Base-by-base conservation (phyloP, 2,888 invertebrate species). In the Trachelus troglodyta region DNA sequence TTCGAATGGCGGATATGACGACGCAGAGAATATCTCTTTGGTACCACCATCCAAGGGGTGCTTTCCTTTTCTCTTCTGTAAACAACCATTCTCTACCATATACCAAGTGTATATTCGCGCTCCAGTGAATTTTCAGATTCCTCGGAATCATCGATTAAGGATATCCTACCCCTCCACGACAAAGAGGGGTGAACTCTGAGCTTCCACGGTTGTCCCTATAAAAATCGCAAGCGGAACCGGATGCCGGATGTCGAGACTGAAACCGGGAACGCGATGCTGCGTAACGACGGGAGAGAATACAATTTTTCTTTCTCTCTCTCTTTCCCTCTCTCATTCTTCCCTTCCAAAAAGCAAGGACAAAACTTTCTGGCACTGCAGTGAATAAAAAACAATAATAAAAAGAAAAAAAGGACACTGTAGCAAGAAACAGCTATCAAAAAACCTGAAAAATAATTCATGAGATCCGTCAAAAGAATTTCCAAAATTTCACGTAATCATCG, bases 101-200 rank as follows among this genome's bases (percentile, higher is more conserved):
- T 31, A 31, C 73, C 40, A 15, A 79, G 75, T 34, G 31, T 69
- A 34, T 34, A 23, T n/a, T 76, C 76, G 69, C 84, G 90, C 85
- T 86, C 84, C 83, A 87, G 86, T 89, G 87, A 88, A 84, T 90
- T 90, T 89, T 89, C 89, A 89, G 89, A 90, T 90, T 90, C 88
- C 87, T 86, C 86, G 83, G 88, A 89, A 90, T 89, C 89, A 89
- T 90, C 84, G 78, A 84, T 34, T 71, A 11, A 34, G 31, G 71
- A 71, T 71, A 11, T 71, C 31, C 71, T 34, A 31, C 15, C 56
- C 56, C 71, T 12, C 71, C 23, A 12, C 31, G 69, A 34, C 1
- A 69, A n/a, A 69, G 78, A 56, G 74, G 34, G 56, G 75, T 56
- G 69, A 75, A 75, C 68, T 77, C 69, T 56, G 56, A 56, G 56